These are phyloP conservation scores for Campoplex capitator DNA, from an alignment of 2,888 invertebrate genomes.

Conservation along the genomic window DNA sequence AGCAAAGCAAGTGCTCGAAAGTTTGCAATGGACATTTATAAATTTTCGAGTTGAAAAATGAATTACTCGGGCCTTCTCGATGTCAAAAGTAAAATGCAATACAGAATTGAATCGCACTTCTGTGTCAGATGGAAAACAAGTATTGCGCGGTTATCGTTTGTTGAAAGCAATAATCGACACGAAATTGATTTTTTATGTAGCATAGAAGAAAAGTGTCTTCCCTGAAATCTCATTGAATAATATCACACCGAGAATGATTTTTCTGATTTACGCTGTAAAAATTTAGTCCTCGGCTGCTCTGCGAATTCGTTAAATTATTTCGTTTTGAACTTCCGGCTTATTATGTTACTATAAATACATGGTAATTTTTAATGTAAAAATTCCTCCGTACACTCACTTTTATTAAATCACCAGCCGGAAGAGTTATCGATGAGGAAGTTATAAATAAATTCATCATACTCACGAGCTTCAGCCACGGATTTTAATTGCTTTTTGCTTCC, in stretches of 20 bases:
- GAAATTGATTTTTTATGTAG: neutral
- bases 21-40: too few relatives aligned
- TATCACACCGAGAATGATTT: neutral
- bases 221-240: neutral
- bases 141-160: neutral
- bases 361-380: neutral
- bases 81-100: too few relatives aligned
- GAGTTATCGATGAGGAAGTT: conserved; percentile 19
- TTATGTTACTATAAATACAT: neutral
- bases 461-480: conserved; percentile 25
- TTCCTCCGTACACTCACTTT: neutral
- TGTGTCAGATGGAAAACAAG: too few relatives aligned
- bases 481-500: conserved; percentile 51
- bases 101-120: too few relatives aligned
- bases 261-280: neutral
- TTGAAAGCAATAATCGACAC: neutral
- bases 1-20: too few relatives aligned
- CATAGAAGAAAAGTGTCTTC: neutral
- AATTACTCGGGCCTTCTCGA: too few relatives aligned
- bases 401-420: conserved; percentile 1
- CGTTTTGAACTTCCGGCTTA: too few relatives aligned
- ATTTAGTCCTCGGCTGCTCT: neutral
- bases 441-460: conserved; percentile 18
- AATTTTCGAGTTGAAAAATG: too few relatives aligned
- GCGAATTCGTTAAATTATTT: neutral